These are phyloP conservation scores for Rhombomys opimus DNA, from an alignment of 2,113 vertebrate species.

Conservation along the genomic window DNA sequence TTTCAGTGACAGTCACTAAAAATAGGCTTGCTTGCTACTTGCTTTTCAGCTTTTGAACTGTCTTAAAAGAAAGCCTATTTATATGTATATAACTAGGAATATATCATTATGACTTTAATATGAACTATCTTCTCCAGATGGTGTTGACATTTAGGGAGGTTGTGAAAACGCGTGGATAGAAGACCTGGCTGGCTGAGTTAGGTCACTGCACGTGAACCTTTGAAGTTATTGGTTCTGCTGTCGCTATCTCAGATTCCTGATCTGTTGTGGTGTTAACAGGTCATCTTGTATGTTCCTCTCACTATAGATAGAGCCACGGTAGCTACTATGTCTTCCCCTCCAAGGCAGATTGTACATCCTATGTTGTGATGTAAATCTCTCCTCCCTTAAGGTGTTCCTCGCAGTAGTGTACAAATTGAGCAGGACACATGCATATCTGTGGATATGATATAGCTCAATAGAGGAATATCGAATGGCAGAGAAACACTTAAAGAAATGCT, in stretches of 20 bases:
- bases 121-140: background rate
- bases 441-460: no score
- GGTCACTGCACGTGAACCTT: background rate
- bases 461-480: no score
- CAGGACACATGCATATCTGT: background rate
- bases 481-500: no score
- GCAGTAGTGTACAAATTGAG: background rate
- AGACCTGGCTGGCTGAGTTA: background rate
- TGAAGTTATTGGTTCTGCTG: background rate
- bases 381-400: background rate
- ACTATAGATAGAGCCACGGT: background rate
- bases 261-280: background rate
- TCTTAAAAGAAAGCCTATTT: background rate
- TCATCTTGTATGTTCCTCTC: background rate
- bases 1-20: conserved; percentile 11
- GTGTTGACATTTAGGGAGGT: background rate
- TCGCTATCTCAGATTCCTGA: background rate
- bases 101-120: background rate
- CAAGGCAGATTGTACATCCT: background rate
- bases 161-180: background rate
- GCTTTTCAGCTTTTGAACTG: background rate
- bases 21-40: background rate
- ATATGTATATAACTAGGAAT: background rate
- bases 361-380: background rate
- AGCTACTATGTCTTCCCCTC: background rate